Base-by-base conservation (phyloP, 1,140 invertebrate genomes). In the Hirudo medicinalis region DNA sequence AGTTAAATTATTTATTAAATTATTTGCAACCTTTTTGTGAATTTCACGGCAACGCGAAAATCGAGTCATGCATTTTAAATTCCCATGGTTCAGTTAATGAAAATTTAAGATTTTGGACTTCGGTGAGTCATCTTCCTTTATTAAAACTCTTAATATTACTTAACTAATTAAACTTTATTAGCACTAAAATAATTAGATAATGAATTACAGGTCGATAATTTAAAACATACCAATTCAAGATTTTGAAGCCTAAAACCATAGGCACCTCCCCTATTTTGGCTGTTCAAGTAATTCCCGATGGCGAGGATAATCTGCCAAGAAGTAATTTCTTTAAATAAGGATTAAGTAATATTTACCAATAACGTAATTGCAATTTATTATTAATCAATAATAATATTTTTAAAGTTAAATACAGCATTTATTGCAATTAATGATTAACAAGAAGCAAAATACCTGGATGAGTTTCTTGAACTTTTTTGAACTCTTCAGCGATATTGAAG, bases 401-500 rank as follows among this genome's bases (percentile, higher is more conserved):
- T n/a, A n/a, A n/a, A 63, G 2, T 8, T 36, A 36, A 36, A 3
- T 36, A 36, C 32, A 36, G 2, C 6, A 36, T 36, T 36, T 36
- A n/a, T 36, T 36, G 6, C 6, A 36, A 36, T 36, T 36, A 36
- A 36, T n/a, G 6, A 36, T 36, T 36, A 3, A 36, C 32, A 36
- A 36, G 32, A 36, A 36, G 2, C 32, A 36, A 36, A 22, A 15
- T 25, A 63, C 57, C 29, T 63, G 57, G 19, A 63, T 63, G 57
- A 63, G 57, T 63, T 63, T 63, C 19, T 63, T 63, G 57, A 63
- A 63, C 57, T 4, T 63, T n/a, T 63, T 63, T 63, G 57, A 63
- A 63, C 11, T 25, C 8, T 32, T 22, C 22, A 63, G 11, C 11
- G 57, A 63, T 25, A 32, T 25, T 11, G 57, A 63, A 63, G 57